Base-by-base conservation (phyloP, 2,797 vertebrate genomes). In the Cirrhinus mrigala region DNA sequence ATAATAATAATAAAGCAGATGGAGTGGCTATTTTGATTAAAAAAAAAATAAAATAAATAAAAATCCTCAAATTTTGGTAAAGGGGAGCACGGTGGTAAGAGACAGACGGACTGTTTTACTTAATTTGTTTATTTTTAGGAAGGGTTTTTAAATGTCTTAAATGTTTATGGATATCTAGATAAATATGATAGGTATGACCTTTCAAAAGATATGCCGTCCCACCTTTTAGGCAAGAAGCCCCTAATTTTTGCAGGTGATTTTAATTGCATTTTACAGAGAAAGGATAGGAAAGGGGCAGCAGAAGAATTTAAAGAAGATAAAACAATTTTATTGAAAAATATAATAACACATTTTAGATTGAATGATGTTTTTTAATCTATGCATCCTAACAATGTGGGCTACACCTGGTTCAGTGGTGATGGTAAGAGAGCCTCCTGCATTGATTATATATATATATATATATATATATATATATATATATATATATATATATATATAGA, bases 391-490 rank as follows among this genome's bases (percentile, higher is more conserved):
- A 48, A 48, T 48, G 46, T 11, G 86, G 87, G 16, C 88, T 83
- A 48, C 86, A 90, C 88, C 11, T 89, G 87, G 85, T 29, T 74
- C 33, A 89, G 86, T 89, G 64, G 85, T 88, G 87, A 90, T 1
- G 60, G 86, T 14, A 60, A 81, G 54, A 74, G 50, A 82, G 48
- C 75, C 82, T 87, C 82, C n/a, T 78, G 62, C 0, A 86, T 84
- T 0, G 85, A 86, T 56, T 82, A 69, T 50, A 6, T 37, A n/a
- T n/a, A n/a, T n/a, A n/a, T n/a, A n/a, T n/a, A n/a, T n/a, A n/a
- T n/a, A n/a, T n/a, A n/a, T n/a, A n/a, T n/a, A n/a, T n/a, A n/a
- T n/a, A n/a, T n/a, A n/a, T n/a, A n/a, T n/a, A n/a, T n/a, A n/a
- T n/a, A n/a, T n/a, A n/a, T n/a, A n/a, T n/a, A n/a, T n/a, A n/a